Conservation (phyloP, 2,797 vertebrate species). For the Schizopygopsis malacanthus region DNA sequence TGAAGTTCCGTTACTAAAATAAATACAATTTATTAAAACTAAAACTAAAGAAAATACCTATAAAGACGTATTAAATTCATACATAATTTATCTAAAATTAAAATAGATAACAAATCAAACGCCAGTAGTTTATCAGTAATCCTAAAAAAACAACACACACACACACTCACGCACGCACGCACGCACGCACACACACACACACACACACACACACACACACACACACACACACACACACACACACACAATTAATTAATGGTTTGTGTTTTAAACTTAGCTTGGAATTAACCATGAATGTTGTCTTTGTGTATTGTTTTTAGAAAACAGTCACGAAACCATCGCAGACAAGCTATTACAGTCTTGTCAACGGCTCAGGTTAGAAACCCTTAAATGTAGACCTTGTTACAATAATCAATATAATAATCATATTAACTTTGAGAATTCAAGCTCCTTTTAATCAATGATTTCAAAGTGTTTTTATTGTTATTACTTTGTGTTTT, state of each 20-base stretch:
- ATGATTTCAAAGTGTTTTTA: neutral
- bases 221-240: too few species aligned
- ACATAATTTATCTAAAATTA: too few species aligned
- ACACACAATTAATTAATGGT: neutral
- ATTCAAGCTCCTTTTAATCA: neutral
- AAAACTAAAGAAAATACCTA: too few species aligned
- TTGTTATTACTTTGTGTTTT: conserved; percentile 40
- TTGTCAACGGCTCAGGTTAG: conserved; percentile 84
- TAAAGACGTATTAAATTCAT: too few species aligned
- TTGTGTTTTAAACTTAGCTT: neutral
- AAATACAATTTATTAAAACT: too few species aligned
- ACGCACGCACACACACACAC: too few species aligned
- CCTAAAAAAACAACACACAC: too few species aligned
- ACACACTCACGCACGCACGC: too few species aligned
- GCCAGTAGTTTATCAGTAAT: too few species aligned
- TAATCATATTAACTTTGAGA: neutral
- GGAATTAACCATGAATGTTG: neutral
- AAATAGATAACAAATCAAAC: too few species aligned
- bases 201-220: too few species aligned
- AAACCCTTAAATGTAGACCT: neutral
- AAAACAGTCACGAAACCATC: conserved; percentile 84
- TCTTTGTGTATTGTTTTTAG: conserved; percentile 46
- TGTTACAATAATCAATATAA: neutral
- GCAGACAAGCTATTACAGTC: conserved; percentile 85
- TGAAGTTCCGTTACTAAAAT: too few species aligned